Evolutionary conservation across 2,797 vertebrate species (phyloP), one percentile per base, ranked within the genome.

Genomic region (Xiphorhynchus erythropygius): DNA sequence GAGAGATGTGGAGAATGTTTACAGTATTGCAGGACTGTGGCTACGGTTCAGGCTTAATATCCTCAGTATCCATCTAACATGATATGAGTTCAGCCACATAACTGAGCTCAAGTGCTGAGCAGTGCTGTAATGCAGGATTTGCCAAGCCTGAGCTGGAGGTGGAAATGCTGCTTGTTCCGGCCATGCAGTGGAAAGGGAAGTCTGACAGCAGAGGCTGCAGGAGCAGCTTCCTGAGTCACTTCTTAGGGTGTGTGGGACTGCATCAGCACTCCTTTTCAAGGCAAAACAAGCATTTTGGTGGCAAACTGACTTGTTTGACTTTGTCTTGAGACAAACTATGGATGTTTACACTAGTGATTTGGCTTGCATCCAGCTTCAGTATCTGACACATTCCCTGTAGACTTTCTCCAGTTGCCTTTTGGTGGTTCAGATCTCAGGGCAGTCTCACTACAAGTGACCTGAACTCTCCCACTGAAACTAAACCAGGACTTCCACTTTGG

Each of bases 351-450:
- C 7, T 55, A 55, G 46, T 3, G 1, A 50, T 75, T 81, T 94
- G 87, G 73, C 65, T 91, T 0, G 0, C 3, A 5, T 78, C 80
- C 17, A 56, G 55, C 47, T 46, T 27, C 23, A 65, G 32, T 88
- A 37, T n/a, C 67, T 63, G 80, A 57, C 57, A 22, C 42, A 33
- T 85, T 46, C n/a, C 80, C 62, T 52, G 19, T 62, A 86, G 85
- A 50, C 73, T 62, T 75, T 91, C 79, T 95, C 80, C 4, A 4
- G 65, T 90, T 94, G 55, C 87, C 35, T 62, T 32, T n/a, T 50
- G 21, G 46, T 52, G 39, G 76, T 71, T 91, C 76, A 81, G 39
- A 39, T 94, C 82, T 94, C 65, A 7, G 35, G 71, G 57, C 49
- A 81, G 68, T 21, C 24, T 87, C 2, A 0, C 37, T 57, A 30